Percentiles rank a stretch among this genome's conserved stretches.
Conservation (phyloP, 2,113 vertebrate genomes). For the Anoplopoma fimbria region DNA sequence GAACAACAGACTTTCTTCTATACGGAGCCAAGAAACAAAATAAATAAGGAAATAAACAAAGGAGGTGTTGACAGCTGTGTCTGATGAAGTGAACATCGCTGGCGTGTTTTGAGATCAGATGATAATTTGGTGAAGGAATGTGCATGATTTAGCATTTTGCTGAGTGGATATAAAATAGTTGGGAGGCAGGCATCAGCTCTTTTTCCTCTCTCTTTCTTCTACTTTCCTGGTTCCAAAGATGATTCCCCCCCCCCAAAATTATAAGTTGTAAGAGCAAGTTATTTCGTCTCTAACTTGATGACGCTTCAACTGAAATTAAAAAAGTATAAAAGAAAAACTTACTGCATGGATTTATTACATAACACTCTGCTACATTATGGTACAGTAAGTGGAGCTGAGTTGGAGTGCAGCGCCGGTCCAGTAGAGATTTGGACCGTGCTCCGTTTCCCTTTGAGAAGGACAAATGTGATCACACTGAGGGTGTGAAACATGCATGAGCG, state of each 20-base stretch:
- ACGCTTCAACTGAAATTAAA: not conserved
- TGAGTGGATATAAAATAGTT: conserved; percentile 18
- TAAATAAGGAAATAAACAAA: conserved; percentile 7
- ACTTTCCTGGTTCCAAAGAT: not conserved
- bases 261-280: not conserved
- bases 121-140: conserved; percentile 20
- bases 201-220: not conserved
- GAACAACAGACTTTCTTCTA: not conserved
- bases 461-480: conserved; percentile 66
- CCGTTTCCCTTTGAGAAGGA: conserved; percentile 36
- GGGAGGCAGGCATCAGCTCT: not conserved
- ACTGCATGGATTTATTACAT: not conserved
- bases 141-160: conserved; percentile 19
- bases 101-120: conserved; percentile 16
- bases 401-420: not conserved
- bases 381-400: not conserved
- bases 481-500: conserved; percentile 69
- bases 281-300: not conserved
- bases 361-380: not conserved
- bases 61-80: conserved; percentile 1
- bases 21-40: not conserved
- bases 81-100: conserved; percentile 17
- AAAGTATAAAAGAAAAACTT: not conserved
- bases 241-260: not conserved
- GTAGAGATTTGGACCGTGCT: conserved; percentile 20